Conservation (phyloP, 1,140 invertebrate genomes). For the Zaprionus taronus region DNA sequence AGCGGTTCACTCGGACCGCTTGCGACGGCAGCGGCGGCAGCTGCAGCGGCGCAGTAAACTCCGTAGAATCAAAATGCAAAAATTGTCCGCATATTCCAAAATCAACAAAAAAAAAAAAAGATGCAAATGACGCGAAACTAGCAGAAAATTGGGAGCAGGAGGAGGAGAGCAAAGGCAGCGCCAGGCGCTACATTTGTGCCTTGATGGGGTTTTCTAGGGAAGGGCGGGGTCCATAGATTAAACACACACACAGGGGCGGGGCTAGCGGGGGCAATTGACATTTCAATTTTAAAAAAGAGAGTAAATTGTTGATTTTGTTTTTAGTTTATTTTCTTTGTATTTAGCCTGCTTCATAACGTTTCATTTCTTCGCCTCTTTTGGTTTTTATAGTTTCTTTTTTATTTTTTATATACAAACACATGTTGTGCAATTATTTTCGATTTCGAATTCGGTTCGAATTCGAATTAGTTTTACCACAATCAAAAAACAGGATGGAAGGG, state of each 20-base stretch:
- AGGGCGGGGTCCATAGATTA: slow-evolving; percentile 21
- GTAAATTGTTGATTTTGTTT: slow-evolving; percentile 49
- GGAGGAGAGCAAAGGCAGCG: slow-evolving; percentile 30
- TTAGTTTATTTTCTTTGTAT: slow-evolving; percentile 8
- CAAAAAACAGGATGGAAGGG: background rate
- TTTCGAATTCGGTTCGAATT: slow-evolving; percentile 25
- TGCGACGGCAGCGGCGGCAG: slow-evolving; percentile 58
- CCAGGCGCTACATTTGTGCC: slow-evolving; percentile 48
- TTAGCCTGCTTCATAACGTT: slow-evolving; percentile 33
- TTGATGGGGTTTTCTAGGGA: slow-evolving; percentile 17
- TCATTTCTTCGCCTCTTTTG: slow-evolving; percentile 10
- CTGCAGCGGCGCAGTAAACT: slow-evolving; percentile 69
- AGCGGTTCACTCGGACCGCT: slow-evolving; percentile 72
- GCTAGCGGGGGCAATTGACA: slow-evolving; percentile 29
- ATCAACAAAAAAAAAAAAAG: slow-evolving; percentile 58
- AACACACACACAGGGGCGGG: slow-evolving; percentile 2
- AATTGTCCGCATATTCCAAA: slow-evolving; percentile 68
- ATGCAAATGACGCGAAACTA: slow-evolving; percentile 22
- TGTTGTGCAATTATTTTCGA: slow-evolving; percentile 58
- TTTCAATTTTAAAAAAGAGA: slow-evolving; percentile 21
- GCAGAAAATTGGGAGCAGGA: slow-evolving; percentile 12
- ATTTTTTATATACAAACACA: slow-evolving; percentile 32
- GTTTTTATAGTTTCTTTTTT: slow-evolving; percentile 32
- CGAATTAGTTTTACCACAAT: slow-evolving; percentile 42
- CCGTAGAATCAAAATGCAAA: slow-evolving; percentile 28